A percentile compares a stretch with the other conserved stretches of the same genome.
These are phyloP conservation scores for Drosophila nannoptera DNA, from an alignment of 1,140 invertebrate species.

Conservation along the genomic window DNA sequence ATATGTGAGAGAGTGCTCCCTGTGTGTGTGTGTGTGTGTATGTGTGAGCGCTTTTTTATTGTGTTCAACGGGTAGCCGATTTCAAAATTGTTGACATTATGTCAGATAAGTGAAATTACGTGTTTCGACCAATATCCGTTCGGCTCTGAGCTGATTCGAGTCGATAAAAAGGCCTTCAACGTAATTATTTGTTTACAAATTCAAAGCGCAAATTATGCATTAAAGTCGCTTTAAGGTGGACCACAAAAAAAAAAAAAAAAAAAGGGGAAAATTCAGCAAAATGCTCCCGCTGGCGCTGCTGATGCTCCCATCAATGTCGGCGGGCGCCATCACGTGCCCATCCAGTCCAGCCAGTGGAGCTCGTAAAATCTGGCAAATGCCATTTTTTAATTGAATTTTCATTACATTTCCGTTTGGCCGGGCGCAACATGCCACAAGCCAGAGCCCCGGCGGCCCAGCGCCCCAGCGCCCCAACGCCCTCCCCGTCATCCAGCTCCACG, in stretches of 20 bases:
- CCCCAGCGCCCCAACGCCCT: conserved; percentile 12
- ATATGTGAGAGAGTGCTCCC: conserved; percentile 35
- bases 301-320: conserved; percentile 37
- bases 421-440: conserved; percentile 34
- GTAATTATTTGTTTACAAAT: conserved; percentile 24
- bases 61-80: conserved; percentile 40
- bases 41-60: conserved; percentile 5
- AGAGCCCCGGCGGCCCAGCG: conserved; percentile 7
- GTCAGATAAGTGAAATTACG: conserved; percentile 78
- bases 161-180: not conserved
- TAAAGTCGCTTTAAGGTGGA: conserved; percentile 25
- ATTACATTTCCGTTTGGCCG: conserved; percentile 73
- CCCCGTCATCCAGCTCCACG: not conserved
- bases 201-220: not conserved
- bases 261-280: too few species aligned
- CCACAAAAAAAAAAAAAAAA: not conserved
- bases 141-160: not conserved
- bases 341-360: conserved; percentile 3
- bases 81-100: conserved; percentile 67
- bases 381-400: conserved; percentile 77
- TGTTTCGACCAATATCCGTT: conserved; percentile 40
- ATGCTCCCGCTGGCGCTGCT: conserved; percentile 17
- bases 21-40: conserved; percentile 3
- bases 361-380: conserved; percentile 70
- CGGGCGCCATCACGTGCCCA: conserved; percentile 20